Evolutionary conservation across 1,140 invertebrate species (phyloP), one percentile per base, ranked within the genome.

Genomic region (Lucilia cuprina): DNA sequence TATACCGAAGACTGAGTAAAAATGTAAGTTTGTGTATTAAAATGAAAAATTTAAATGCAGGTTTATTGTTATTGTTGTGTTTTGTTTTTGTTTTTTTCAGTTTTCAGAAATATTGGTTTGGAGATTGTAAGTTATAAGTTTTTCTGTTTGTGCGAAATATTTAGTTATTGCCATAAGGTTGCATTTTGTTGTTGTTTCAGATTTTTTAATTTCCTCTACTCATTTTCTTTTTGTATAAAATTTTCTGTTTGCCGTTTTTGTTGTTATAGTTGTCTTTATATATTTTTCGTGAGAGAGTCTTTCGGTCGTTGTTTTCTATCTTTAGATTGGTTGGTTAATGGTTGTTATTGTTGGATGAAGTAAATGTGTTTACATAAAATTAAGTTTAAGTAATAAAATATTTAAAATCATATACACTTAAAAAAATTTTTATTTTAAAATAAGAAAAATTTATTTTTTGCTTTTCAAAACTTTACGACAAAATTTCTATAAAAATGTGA

Each of bases 371-470:
- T 80, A 80, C 41, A 80, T 49, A 80, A 80, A 80, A 80, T 80
- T 49, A 80, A 80, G 77, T 80, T 80, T 49, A 80, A 80, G 41
- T 80, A 49, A 80, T 80, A 49, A 80, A 80, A 49, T 80, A 80
- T 80, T 80, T 49, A 49, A 80, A 80, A 80, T 49, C 30, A 50
- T 25, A 12, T 80, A 80, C 77, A 80, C 77, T 80, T 47, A 78
- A 49, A n/a, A 47, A 41, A 41, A 41, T 41, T 10, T 30, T n/a
- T n/a, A n/a, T n/a, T n/a, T n/a, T n/a, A n/a, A n/a, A n/a, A n/a
- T n/a, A n/a, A n/a, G n/a, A n/a, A n/a, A n/a, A n/a, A n/a, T n/a
- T n/a, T 30, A 30, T 30, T 30, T 30, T 30, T 30, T 3, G 25
- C 25, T 30, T 30, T 2, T 3, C 25, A 30, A 30, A 30, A 30